A percentile compares a stretch with the other conserved stretches of the same genome.
Evolutionary conservation across 2,888 invertebrate genomes (phyloP).

Genomic region (Crocallis elinguaria): DNA sequence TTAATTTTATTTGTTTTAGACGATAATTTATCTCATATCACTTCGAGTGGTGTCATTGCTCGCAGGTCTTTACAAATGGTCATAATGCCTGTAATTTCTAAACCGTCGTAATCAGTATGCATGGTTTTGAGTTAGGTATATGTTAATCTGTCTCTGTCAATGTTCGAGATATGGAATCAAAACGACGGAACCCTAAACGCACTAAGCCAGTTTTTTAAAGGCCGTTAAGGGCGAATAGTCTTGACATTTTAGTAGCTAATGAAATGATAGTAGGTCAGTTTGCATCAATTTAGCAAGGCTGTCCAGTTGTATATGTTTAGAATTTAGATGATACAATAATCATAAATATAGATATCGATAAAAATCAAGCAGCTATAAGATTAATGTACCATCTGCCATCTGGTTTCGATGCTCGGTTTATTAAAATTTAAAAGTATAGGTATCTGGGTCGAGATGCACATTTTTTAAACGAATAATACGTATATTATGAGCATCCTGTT

Average conservation of each 20-base stretch:
- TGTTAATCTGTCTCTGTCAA: too few species aligned
- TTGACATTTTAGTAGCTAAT: conserved; percentile 1
- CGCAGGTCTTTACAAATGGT: too few species aligned
- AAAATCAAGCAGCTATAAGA: conserved; percentile 14
- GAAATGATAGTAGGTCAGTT: conserved; percentile 25
- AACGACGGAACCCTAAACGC: not conserved
- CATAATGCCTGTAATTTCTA: too few species aligned
- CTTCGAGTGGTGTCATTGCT: too few species aligned
- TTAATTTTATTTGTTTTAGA: too few species aligned
- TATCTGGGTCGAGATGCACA: conserved; percentile 23
- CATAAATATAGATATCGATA: conserved; percentile 26
- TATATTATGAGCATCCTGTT: conserved; percentile 7
- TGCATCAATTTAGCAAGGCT: conserved; percentile 19
- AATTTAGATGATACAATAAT: conserved; percentile 14
- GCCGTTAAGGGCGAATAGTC: not conserved
- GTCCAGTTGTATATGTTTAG: conserved; percentile 16
- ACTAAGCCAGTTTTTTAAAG: not conserved
- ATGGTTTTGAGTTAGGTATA: too few species aligned
- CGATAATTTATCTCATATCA: too few species aligned
- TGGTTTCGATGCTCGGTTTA: conserved; percentile 8
- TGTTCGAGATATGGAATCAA: too few species aligned
- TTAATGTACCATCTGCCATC: conserved; percentile 21
- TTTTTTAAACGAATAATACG: conserved; percentile 6
- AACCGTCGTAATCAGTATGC: too few species aligned
- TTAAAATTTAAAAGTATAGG: conserved; percentile 6